Evolutionary conservation across 2,888 invertebrate species (phyloP).

Genomic region (Plagodis dolabraria): DNA sequence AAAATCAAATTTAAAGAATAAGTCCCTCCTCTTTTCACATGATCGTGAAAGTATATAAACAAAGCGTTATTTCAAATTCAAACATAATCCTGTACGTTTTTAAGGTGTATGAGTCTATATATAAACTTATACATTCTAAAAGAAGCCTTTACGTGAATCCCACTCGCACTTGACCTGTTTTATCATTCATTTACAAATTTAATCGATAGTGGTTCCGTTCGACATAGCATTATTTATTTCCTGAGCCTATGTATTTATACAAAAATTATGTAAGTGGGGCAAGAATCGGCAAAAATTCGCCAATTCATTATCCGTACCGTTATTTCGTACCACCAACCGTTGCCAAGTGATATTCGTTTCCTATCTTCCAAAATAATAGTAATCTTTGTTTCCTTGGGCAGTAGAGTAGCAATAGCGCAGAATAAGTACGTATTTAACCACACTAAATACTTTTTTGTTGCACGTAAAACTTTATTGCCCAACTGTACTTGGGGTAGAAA

Average conservation of each 20-base stretch:
- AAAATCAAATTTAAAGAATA: too few relatives aligned
- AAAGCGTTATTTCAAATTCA: too few relatives aligned
- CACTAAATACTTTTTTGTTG: conserved; percentile 30
- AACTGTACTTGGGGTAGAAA: conserved; percentile 14
- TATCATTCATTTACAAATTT: conserved; percentile 7
- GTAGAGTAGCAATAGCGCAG: conserved; percentile 14
- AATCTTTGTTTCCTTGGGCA: conserved; percentile 22
- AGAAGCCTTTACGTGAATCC: neutral
- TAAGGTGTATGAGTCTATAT: too few relatives aligned
- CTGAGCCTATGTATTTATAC: conserved; percentile 29
- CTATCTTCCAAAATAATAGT: conserved; percentile 18
- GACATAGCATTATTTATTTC: conserved; percentile 8
- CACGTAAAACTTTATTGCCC: conserved; percentile 26
- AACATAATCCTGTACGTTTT: too few relatives aligned
- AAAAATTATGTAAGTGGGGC: conserved; percentile 67
- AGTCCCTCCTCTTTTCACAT: too few relatives aligned
- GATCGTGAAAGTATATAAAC: too few relatives aligned
- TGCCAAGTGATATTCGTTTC: conserved; percentile 37
- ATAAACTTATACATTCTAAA: neutral
- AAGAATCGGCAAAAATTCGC: conserved; percentile 64
- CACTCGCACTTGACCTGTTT: neutral
- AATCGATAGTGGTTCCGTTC: conserved; percentile 2
- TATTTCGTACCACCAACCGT: conserved; percentile 41
- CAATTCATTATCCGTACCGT: conserved; percentile 67
- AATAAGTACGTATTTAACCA: conserved; percentile 28